These are phyloP conservation scores for Psittacula cyanocephala DNA, from an alignment of 2,113 vertebrate species.

Conservation along the genomic window DNA sequence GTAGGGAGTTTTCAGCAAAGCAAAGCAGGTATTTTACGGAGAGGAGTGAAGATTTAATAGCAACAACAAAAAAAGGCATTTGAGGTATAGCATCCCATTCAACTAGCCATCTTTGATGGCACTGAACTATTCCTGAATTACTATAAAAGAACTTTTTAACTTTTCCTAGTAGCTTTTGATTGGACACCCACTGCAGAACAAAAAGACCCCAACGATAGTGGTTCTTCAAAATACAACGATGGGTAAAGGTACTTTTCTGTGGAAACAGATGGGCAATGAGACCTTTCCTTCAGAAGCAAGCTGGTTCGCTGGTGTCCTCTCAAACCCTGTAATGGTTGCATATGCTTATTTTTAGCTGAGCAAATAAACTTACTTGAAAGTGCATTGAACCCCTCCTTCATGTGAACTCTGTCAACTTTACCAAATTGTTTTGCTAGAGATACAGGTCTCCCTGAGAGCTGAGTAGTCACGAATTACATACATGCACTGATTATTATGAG, in stretches of 20 bases:
- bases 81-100: neutral
- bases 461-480: neutral
- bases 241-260: neutral
- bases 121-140: neutral
- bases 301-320: neutral
- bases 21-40: neutral
- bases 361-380: slow-evolving; percentile 16
- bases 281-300: neutral
- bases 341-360: slow-evolving; percentile 21
- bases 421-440: neutral
- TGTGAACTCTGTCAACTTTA: neutral
- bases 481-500: neutral
- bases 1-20: neutral
- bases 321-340: neutral
- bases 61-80: neutral
- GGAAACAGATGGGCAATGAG: neutral
- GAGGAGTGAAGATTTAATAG: neutral
- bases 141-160: neutral
- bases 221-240: neutral
- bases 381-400: neutral
- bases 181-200: neutral
- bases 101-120: neutral
- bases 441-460: neutral
- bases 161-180: neutral
- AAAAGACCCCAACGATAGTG: neutral